Evolutionary conservation across 2,888 invertebrate genomes (phyloP).

Genomic region (Protodeltote pygarga): DNA sequence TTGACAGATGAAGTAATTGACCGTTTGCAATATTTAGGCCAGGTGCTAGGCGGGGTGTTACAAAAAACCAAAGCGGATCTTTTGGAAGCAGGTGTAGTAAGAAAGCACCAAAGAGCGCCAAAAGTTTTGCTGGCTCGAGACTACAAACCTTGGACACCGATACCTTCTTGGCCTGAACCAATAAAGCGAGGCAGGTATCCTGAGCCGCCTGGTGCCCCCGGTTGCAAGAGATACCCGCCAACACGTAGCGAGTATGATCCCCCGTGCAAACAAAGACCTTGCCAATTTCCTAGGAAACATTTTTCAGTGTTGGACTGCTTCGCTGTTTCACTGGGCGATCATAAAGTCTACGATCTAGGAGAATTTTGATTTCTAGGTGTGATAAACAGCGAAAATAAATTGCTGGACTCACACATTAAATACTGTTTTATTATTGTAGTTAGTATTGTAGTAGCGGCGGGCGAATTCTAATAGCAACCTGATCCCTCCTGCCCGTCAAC

Average conservation of each 20-base stretch:
- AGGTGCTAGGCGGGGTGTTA: slow-evolving; percentile 4
- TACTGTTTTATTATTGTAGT: slow-evolving; percentile 3
- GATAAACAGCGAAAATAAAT: slow-evolving; percentile 66
- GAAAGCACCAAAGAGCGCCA: neutral
- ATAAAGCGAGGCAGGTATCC: slow-evolving; percentile 35
- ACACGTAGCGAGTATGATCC: slow-evolving; percentile 42
- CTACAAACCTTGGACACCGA: slow-evolving; percentile 74
- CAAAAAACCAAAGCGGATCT: neutral
- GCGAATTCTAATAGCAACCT: too few species aligned
- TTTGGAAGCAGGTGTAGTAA: slow-evolving; percentile 11
- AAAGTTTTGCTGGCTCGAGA: slow-evolving; percentile 51
- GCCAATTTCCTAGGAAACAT: slow-evolving; percentile 60
- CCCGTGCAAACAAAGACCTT: slow-evolving; percentile 58
- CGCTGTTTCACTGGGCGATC: slow-evolving; percentile 7
- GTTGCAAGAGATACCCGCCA: slow-evolving; percentile 57
- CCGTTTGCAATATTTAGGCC: slow-evolving; percentile 29
- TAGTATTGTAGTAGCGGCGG: too few species aligned
- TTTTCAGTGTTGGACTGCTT: slow-evolving; percentile 43
- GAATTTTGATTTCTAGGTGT: slow-evolving; percentile 14
- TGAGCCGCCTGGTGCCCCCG: slow-evolving; percentile 58
- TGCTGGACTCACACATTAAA: neutral
- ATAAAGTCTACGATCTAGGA: slow-evolving; percentile 24
- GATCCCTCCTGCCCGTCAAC: too few species aligned
- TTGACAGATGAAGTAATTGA: slow-evolving; percentile 28
- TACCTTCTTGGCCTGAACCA: slow-evolving; percentile 71